These are phyloP conservation scores for Tanytarsus gracilentus DNA, from an alignment of 2,888 invertebrate species.

Conservation along the genomic window DNA sequence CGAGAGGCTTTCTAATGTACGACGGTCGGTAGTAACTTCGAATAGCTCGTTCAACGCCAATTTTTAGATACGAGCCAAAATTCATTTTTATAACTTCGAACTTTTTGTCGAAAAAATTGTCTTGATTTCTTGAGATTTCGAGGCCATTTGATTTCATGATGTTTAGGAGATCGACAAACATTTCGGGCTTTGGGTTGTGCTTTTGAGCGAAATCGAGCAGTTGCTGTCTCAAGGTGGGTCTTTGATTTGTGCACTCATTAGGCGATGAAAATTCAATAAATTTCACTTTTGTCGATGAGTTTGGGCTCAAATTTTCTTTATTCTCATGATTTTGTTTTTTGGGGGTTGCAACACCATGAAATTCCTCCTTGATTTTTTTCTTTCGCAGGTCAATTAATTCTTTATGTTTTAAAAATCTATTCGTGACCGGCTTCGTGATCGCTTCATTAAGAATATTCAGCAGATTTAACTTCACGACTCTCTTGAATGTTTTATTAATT, in stretches of 20 bases:
- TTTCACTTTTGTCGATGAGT: conserved; percentile 6
- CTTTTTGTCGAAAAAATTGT: conserved; percentile 24
- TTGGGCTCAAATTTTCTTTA: conserved; percentile 19
- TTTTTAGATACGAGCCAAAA: conserved; percentile 30
- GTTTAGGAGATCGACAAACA: conserved; percentile 28
- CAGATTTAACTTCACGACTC: conserved; percentile 29
- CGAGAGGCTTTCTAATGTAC: conserved; percentile 16
- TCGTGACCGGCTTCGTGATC: conserved; percentile 26
- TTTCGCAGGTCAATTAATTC: conserved; percentile 15
- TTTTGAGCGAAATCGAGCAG: conserved; percentile 27
- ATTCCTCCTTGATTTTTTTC: conserved; percentile 25
- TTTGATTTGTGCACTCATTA: conserved; percentile 14
- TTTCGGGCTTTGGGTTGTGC: conserved; percentile 29
- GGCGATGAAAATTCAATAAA: conserved; percentile 24
- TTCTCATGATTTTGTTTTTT: neutral
- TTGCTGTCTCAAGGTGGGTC: conserved; percentile 26
- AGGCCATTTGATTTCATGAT: conserved; percentile 27
- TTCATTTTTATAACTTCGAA: conserved; percentile 29
- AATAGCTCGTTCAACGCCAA: conserved; percentile 28
- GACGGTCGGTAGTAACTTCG: conserved; percentile 17
- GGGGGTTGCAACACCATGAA: neutral
- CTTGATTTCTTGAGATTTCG: conserved; percentile 9
- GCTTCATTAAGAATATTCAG: conserved; percentile 23
- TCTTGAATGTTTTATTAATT: conserved; percentile 19
- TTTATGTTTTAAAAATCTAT: conserved; percentile 24